Evolutionary conservation across 2,113 vertebrate genomes (phyloP).

Genomic region (Morone chrysops): DNA sequence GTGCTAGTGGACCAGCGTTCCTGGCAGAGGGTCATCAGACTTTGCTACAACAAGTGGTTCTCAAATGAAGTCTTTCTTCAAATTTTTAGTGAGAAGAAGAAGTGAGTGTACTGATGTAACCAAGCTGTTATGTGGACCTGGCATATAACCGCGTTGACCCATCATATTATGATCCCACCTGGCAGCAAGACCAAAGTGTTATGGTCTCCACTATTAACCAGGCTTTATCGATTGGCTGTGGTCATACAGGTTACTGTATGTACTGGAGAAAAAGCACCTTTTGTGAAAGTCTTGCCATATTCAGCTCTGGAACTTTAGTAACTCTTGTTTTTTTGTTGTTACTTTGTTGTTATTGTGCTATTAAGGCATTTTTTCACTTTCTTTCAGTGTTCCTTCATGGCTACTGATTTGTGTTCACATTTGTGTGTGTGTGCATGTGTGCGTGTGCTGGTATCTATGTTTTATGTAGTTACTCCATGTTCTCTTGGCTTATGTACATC

Average conservation of each 20-base stretch:
- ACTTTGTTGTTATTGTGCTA: neutral
- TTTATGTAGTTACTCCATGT: constrained; percentile 7
- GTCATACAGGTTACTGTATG: constrained; percentile 4
- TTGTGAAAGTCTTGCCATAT: neutral
- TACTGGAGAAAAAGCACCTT: neutral
- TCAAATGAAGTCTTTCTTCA: neutral
- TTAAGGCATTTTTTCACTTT: neutral
- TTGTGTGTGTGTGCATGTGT: neutral
- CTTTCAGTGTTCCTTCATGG: neutral
- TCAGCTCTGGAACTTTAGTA: neutral
- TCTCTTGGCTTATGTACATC: constrained; percentile 1
- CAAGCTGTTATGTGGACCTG: neutral
- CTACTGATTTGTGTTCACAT: neutral
- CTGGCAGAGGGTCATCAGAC: too few relatives aligned
- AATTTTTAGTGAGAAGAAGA: neutral
- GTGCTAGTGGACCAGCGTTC: too few relatives aligned
- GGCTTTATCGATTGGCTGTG: neutral
- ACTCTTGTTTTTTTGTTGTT: neutral
- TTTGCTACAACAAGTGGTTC: neutral
- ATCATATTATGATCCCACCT: neutral
- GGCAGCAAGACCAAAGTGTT: neutral
- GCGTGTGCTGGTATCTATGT: constrained; percentile 13
- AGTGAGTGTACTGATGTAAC: neutral
- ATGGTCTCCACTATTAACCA: neutral
- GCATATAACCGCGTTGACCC: neutral